Percentiles rank a stretch among this genome's conserved stretches.
Evolutionary conservation across 1,140 invertebrate genomes (phyloP).

Genomic region (Apis florea): DNA sequence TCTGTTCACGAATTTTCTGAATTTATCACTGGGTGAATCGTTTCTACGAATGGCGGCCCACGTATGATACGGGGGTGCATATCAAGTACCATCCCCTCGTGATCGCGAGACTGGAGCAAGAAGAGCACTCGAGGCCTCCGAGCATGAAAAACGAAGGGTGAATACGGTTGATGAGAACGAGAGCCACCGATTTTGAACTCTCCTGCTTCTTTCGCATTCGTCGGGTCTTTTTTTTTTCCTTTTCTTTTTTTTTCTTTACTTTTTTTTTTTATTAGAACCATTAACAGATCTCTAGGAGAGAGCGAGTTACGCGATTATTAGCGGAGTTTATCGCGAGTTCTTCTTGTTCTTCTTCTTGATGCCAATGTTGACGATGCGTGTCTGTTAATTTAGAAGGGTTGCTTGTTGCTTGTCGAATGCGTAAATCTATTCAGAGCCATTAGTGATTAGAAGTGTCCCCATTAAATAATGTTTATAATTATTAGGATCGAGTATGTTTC

Average conservation of each 20-base stretch:
- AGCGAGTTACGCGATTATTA: constrained; percentile 14
- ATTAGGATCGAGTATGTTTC: too few species aligned
- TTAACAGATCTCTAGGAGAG: constrained; percentile 22
- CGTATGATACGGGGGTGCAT: constrained; percentile 61
- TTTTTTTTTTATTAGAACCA: not conserved
- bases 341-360: not conserved
- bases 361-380: too few species aligned
- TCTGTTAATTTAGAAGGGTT: too few species aligned
- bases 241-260: not conserved
- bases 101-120: constrained; percentile 44
- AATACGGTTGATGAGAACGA: constrained; percentile 40
- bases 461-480: too few species aligned
- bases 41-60: constrained; percentile 55
- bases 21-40: constrained; percentile 60
- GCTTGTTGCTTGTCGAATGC: too few species aligned
- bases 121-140: constrained; percentile 39
- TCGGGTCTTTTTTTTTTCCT: not conserved
- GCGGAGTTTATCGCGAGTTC: not conserved
- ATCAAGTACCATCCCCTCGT: constrained; percentile 58
- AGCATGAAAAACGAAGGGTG: constrained; percentile 51
- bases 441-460: too few species aligned
- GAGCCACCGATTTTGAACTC: constrained; percentile 24
- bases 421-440: too few species aligned
- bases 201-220: constrained; percentile 17
- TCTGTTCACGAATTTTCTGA: constrained; percentile 54